These are phyloP conservation scores for Eupelmus urozonus DNA, from an alignment of 2,888 invertebrate genomes.

Conservation along the genomic window DNA sequence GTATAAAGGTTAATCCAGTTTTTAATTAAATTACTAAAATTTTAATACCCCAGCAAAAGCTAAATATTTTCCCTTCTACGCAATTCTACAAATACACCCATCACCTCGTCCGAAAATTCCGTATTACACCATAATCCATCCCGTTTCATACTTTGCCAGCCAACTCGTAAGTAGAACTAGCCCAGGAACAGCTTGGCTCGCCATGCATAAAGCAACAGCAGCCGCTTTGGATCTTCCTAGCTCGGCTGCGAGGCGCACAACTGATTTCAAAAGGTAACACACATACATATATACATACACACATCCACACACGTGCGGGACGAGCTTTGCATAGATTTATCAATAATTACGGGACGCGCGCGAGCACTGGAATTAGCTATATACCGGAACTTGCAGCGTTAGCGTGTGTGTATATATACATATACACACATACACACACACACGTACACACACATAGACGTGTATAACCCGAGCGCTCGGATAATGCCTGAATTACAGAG, in stretches of 20 bases:
- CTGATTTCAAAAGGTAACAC: constrained; percentile 46
- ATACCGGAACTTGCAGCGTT: not conserved
- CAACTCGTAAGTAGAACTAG: not conserved
- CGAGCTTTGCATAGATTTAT: constrained; percentile 56
- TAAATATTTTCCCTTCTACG: no score
- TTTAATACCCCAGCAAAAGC: no score
- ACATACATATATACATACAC: not conserved
- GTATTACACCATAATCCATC: not conserved
- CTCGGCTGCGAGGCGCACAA: not conserved
- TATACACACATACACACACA: not conserved
- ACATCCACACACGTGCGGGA: not conserved
- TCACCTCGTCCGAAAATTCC: no score
- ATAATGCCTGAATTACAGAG: constrained; percentile 56
- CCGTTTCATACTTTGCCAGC: not conserved
- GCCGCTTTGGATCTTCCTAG: constrained; percentile 14
- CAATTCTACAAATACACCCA: no score
- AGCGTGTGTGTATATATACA: not conserved
- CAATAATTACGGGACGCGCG: constrained; percentile 53
- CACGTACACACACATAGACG: constrained; percentile 19
- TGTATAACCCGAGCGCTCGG: constrained; percentile 41
- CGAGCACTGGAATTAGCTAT: constrained; percentile 26
- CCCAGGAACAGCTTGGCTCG: no score
- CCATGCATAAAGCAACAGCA: constrained; percentile 32
- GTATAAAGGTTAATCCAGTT: no score
- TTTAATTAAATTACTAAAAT: no score